These are phyloP conservation scores for Propithecus perrieri DNA, from an alignment of 2,797 vertebrate genomes.

Conservation along the genomic window DNA sequence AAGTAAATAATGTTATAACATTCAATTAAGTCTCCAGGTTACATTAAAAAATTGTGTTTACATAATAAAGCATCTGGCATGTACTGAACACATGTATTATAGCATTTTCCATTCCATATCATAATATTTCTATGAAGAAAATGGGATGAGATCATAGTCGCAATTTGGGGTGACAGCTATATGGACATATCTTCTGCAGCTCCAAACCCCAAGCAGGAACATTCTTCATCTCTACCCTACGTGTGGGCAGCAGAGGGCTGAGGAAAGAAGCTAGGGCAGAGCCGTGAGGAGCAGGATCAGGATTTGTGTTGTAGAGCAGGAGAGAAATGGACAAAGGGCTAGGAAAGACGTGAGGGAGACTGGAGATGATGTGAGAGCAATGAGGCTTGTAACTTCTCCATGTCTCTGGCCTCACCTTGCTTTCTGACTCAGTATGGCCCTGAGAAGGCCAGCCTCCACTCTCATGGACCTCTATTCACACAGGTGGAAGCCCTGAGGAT, in stretches of 20 bases:
- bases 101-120: not conserved
- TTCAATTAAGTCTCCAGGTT: not conserved
- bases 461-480: not conserved
- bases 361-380: accelerated
- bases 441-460: not conserved
- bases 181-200: not conserved
- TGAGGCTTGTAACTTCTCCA: not conserved
- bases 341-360: not conserved
- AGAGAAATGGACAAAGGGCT: not conserved
- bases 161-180: not conserved
- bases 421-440: not conserved
- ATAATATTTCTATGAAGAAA: not conserved
- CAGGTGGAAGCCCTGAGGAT: not conserved
- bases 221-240: not conserved
- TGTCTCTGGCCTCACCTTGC: not conserved
- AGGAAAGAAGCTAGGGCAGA: not conserved
- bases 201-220: not conserved
- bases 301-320: too few relatives aligned
- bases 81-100: not conserved
- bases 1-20: not conserved
- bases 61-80: not conserved
- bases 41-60: not conserved
- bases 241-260: not conserved
- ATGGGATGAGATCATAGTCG: not conserved
- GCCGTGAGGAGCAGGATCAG: not conserved